Conservation (phyloP, 2,888 invertebrate genomes). For the Hedya salicella region DNA sequence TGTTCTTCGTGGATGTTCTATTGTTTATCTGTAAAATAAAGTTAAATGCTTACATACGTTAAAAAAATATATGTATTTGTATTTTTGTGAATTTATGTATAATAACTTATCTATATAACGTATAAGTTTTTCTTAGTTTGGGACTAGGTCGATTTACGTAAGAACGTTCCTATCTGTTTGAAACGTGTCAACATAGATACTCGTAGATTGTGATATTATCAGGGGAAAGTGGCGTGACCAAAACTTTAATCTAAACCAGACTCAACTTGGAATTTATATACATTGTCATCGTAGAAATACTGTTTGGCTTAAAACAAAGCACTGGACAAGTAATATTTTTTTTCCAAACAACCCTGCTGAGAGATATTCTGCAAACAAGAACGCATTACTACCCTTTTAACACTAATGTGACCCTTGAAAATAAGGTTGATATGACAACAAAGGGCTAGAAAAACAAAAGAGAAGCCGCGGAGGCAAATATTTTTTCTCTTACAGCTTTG, state of each 20-base stretch:
- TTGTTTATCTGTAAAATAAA: too few species aligned
- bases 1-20: too few species aligned
- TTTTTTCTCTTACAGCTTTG: conserved; percentile 47
- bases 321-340: conserved; percentile 6
- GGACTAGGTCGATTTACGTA: too few species aligned
- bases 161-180: too few species aligned
- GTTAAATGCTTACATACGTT: too few species aligned
- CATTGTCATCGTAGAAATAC: neutral
- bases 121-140: too few species aligned
- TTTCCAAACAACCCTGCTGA: neutral
- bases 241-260: neutral
- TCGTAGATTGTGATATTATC: too few species aligned
- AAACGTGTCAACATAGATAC: too few species aligned
- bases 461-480: conserved; percentile 45
- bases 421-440: conserved; percentile 46
- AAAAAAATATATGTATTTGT: too few species aligned
- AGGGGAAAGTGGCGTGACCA: neutral
- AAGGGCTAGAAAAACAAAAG: conserved; percentile 46
- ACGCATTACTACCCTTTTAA: conserved; percentile 37
- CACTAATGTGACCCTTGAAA: conserved; percentile 40
- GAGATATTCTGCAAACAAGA: conserved; percentile 27
- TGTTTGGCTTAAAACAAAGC: neutral
- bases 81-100: too few species aligned
- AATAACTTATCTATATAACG: too few species aligned
- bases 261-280: neutral